Conservation (phyloP, 2,888 invertebrate species). For the Cepaea hortensis region DNA sequence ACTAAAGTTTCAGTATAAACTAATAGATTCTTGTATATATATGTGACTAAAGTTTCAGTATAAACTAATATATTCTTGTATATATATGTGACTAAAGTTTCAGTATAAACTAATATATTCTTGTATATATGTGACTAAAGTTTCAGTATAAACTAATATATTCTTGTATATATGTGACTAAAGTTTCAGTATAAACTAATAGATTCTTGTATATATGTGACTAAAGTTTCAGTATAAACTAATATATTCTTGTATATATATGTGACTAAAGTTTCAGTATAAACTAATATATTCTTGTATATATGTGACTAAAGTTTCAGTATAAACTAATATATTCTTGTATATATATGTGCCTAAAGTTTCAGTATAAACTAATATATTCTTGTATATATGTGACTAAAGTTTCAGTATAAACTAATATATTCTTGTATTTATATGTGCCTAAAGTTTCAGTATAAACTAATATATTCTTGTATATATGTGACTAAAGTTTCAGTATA, state of each 20-base stretch:
- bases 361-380: conserved; percentile 25
- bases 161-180: too few species aligned
- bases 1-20: conserved; percentile 1
- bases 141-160: conserved; percentile 25
- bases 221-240: conserved; percentile 10
- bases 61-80: conserved; percentile 23
- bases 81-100: too few species aligned
- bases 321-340: conserved; percentile 22
- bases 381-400: too few species aligned
- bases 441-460: conserved; percentile 4
- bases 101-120: conserved; percentile 27
- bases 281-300: too few species aligned
- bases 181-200: conserved; percentile 19
- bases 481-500: conserved; percentile 3
- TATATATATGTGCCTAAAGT: too few species aligned
- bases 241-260: too few species aligned
- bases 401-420: conserved; percentile 18
- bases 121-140: too few species aligned
- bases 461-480: too few species aligned
- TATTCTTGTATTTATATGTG: too few species aligned
- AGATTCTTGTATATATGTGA: too few species aligned
- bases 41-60: conserved; percentile 1
- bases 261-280: not conserved
- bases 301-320: not conserved
- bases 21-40: too few species aligned